A percentile compares a stretch with the other conserved stretches of the same genome.
These are phyloP conservation scores for Notoglanidium macrostoma DNA, from an alignment of 2,797 vertebrate genomes.

Conservation along the genomic window DNA sequence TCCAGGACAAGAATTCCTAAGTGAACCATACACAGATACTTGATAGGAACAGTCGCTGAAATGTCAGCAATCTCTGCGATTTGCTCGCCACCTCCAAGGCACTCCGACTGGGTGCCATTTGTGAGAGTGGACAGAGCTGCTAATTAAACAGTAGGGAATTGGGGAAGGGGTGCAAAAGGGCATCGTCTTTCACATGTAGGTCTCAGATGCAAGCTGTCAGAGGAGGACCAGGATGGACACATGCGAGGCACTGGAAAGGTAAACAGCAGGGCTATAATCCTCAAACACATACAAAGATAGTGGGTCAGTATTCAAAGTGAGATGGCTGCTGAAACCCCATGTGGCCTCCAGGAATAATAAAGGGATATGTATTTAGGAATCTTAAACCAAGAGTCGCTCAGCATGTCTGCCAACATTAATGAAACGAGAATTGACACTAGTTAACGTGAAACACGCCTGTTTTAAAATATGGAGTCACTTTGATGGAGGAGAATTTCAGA, in stretches of 20 bases:
- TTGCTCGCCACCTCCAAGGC: slow-evolving; percentile 32
- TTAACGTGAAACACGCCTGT: not conserved
- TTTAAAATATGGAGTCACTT: not conserved
- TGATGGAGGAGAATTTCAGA: not conserved
- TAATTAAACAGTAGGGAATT: slow-evolving; percentile 46
- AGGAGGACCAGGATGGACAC: slow-evolving; percentile 15
- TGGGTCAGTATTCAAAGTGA: slow-evolving; percentile 28
- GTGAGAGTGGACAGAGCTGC: slow-evolving; percentile 38
- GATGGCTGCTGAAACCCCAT: not conserved
- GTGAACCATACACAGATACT: slow-evolving; percentile 8
- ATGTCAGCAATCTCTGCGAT: slow-evolving; percentile 32
- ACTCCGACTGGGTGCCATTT: slow-evolving; percentile 9
- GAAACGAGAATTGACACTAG: not conserved
- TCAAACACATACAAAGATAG: slow-evolving; percentile 39
- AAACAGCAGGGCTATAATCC: slow-evolving; percentile 50
- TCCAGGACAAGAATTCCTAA: slow-evolving; percentile 31
- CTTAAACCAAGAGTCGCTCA: slow-evolving; percentile 27
- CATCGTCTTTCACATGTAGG: slow-evolving; percentile 21
- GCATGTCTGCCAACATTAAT: not conserved
- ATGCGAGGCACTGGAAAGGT: slow-evolving; percentile 33
- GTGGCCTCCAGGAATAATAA: slow-evolving; percentile 29
- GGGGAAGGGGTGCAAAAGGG: slow-evolving; percentile 23
- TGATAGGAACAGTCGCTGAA: slow-evolving; percentile 33
- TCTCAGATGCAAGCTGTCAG: slow-evolving; percentile 31
- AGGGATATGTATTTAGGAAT: not conserved